Conservation (phyloP, 2,888 invertebrate genomes). For the Seira ritae region DNA sequence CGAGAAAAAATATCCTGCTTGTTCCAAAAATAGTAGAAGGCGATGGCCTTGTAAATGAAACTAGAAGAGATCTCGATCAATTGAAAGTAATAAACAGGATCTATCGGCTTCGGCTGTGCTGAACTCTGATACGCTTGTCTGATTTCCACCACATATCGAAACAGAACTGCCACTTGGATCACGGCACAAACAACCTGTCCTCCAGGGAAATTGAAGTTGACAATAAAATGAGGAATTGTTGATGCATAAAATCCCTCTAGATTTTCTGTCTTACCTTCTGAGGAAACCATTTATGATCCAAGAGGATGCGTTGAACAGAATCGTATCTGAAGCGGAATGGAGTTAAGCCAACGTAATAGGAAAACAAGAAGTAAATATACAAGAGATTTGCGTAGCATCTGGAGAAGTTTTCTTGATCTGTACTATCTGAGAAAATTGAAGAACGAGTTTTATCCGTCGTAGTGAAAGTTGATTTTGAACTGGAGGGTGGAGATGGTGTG, state of each 20-base stretch:
- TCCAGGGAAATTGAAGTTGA: background rate
- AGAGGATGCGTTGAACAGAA: background rate
- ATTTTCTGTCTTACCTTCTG: constrained; percentile 50
- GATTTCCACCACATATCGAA: constrained; percentile 36
- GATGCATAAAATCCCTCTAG: too few species aligned
- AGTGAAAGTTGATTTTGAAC: too few species aligned
- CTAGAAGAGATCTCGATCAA: constrained; percentile 34
- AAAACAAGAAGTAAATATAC: constrained; percentile 40
- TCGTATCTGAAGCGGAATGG: constrained; percentile 40
- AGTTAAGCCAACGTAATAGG: constrained; percentile 33
- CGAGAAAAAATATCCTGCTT: constrained; percentile 32
- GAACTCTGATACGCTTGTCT: constrained; percentile 2
- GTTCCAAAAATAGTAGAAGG: constrained; percentile 40
- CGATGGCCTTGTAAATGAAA: constrained; percentile 34
- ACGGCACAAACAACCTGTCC: constrained; percentile 23
- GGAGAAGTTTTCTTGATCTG: too few species aligned
- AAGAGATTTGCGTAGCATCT: constrained; percentile 39
- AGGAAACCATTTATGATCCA: constrained; percentile 18
- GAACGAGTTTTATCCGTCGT: too few species aligned
- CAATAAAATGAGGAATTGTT: too few species aligned
- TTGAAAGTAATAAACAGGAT: constrained; percentile 34
- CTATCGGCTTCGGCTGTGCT: background rate
- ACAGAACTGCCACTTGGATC: background rate
- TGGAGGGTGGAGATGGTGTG: too few species aligned
- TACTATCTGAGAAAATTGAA: too few species aligned